phyloP scores from a whole-genome alignment of 2,888 invertebrate species.

The Tortricodes alternella region DNA sequence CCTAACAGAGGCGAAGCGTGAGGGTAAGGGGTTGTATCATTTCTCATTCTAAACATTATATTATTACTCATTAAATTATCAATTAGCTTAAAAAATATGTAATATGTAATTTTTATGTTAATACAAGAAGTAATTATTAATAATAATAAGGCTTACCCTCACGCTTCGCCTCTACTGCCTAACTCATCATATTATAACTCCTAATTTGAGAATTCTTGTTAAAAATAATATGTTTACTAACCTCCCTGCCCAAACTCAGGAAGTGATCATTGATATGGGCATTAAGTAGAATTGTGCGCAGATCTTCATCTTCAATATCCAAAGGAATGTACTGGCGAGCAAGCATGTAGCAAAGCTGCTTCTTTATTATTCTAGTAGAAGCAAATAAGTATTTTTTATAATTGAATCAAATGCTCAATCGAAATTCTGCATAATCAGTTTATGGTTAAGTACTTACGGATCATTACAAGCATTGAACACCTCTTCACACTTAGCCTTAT shows the following conservation, averaged over 20 bases:
- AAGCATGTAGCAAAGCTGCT: slow-evolving; percentile 97
- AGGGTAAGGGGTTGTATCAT: too few species aligned
- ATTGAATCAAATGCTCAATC: slow-evolving; percentile 2
- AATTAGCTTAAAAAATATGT: too few species aligned
- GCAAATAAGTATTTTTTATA: too few species aligned
- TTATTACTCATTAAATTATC: too few species aligned
- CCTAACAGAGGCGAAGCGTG: too few species aligned
- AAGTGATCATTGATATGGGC: slow-evolving; percentile 96
- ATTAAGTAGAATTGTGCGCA: slow-evolving; percentile 96
- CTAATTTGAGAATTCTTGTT: too few species aligned
- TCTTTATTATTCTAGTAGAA: slow-evolving; percentile 88
- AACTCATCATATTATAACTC: slow-evolving; percentile 29
- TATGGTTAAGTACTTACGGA: slow-evolving; percentile 81
- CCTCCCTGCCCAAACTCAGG: slow-evolving; percentile 95
- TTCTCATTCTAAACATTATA: too few species aligned
- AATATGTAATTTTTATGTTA: too few species aligned
- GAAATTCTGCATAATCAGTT: too few species aligned
- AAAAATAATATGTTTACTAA: slow-evolving; percentile 46
- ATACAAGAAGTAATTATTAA: too few species aligned
- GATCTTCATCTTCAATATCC: slow-evolving; percentile 91
- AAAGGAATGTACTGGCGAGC: slow-evolving; percentile 96
- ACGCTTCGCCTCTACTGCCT: too few species aligned
- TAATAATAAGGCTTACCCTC: too few species aligned
- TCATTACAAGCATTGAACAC: slow-evolving; percentile 94
- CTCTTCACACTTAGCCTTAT: slow-evolving; percentile 89